Percentiles rank a stretch among this genome's conserved stretches.
These are phyloP conservation scores for Gryon sp. DNA, from an alignment of 1,140 invertebrate species.

Conservation along the genomic window DNA sequence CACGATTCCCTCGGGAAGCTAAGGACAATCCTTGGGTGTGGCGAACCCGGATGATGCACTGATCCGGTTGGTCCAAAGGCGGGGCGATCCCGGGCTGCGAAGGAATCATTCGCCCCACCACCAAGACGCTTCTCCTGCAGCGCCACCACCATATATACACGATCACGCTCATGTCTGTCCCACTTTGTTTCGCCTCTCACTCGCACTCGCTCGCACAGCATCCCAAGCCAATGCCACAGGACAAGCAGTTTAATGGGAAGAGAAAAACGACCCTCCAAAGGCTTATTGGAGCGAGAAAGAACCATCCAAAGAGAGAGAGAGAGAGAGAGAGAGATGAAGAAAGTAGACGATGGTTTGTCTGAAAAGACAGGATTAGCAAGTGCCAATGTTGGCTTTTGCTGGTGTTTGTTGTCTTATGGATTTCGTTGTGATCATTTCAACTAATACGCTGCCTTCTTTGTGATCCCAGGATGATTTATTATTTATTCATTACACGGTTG, in stretches of 20 bases:
- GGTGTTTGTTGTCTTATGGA: not conserved
- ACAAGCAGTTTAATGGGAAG: slow-evolving; percentile 60
- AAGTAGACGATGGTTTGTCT: slow-evolving; percentile 14
- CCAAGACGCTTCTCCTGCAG: slow-evolving; percentile 20
- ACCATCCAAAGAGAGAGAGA: no score
- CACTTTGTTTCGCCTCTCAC: not conserved
- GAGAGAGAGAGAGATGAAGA: no score
- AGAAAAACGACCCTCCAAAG: slow-evolving; percentile 10
- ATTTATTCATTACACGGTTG: no score
- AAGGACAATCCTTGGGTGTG: slow-evolving; percentile 77
- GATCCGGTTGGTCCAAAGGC: slow-evolving; percentile 78
- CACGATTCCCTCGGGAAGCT: slow-evolving; percentile 74
- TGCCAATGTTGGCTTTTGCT: not conserved
- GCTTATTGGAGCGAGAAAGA: slow-evolving; percentile 31
- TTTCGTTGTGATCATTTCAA: not conserved
- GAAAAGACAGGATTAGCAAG: not conserved
- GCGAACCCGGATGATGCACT: slow-evolving; percentile 72
- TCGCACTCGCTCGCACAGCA: slow-evolving; percentile 19
- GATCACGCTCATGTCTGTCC: slow-evolving; percentile 3
- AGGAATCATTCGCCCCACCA: slow-evolving; percentile 56
- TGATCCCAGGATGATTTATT: no score
- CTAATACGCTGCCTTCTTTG: not conserved
- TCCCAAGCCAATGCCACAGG: slow-evolving; percentile 52
- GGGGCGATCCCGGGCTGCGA: slow-evolving; percentile 77
- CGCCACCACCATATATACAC: slow-evolving; percentile 56